phyloP scores from a whole-genome alignment of 2,888 invertebrate genomes.

The Drosophila kanekoi region DNA sequence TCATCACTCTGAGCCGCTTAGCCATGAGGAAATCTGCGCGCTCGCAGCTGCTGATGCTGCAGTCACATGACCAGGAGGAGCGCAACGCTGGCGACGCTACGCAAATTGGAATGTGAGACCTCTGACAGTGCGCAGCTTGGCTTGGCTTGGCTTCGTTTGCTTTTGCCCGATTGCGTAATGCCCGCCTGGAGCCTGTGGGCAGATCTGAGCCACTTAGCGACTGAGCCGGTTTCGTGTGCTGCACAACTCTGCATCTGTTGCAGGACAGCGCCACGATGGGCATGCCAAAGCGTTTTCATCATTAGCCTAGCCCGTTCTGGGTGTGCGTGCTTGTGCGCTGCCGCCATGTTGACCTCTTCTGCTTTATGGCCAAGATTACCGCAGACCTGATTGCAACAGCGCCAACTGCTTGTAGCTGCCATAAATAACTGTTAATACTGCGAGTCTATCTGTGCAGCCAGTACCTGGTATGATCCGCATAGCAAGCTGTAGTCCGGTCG shows the following conservation, averaged over 20 bases:
- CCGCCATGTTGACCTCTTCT: slow-evolving; percentile 33
- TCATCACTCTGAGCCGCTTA: slow-evolving; percentile 41
- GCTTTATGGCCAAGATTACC: slow-evolving; percentile 50
- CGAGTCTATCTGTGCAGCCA: slow-evolving; percentile 19
- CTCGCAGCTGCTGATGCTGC: slow-evolving; percentile 48
- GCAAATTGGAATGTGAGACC: slow-evolving; percentile 76
- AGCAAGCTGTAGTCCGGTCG: slow-evolving; percentile 49
- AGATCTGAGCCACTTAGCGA: slow-evolving; percentile 24
- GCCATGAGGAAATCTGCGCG: slow-evolving; percentile 49
- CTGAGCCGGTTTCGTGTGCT: slow-evolving; percentile 59
- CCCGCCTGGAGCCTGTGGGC: slow-evolving; percentile 36
- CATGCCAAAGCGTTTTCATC: slow-evolving; percentile 36
- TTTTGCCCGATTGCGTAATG: slow-evolving; percentile 56
- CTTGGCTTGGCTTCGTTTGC: slow-evolving; percentile 47
- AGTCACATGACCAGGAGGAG: slow-evolving; percentile 12
- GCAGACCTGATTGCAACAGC: slow-evolving; percentile 46
- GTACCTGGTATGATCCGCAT: slow-evolving; percentile 26
- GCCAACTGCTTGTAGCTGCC: slow-evolving; percentile 31
- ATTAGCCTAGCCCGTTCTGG: slow-evolving; percentile 33
- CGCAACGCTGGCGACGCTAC: slow-evolving; percentile 47
- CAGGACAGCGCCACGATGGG: slow-evolving; percentile 57
- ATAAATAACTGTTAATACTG: slow-evolving; percentile 64
- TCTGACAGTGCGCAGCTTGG: slow-evolving; percentile 58
- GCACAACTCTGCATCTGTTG: slow-evolving; percentile 20
- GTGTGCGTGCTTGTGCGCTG: slow-evolving; percentile 11